Base-by-base conservation (phyloP, 53 echinoderm and acorn worm species). In the Echinometra lucunter region DNA sequence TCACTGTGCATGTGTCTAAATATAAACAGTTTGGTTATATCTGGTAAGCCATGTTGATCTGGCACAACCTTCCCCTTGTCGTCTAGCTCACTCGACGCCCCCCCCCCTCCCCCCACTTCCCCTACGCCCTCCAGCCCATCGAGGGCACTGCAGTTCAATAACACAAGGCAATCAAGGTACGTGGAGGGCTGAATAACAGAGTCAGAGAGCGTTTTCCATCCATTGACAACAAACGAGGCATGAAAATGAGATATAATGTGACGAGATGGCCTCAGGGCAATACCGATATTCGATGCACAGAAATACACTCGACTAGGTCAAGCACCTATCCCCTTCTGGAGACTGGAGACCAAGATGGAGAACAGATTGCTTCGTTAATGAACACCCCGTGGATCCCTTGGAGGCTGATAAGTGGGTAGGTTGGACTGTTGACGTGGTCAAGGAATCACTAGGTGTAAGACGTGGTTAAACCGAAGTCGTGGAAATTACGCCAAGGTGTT, bases 241-340 rank as follows among this genome's bases (percentile, higher is more conserved):
- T 45, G 66, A 94, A 85, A 82, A 83, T 60, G 85, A 63, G 82
- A 58, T 57, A 94, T 94, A 82, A 58, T 60, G 94, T 94, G 85
- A 83, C 94, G 11, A 45, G 85, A 94, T 18, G 58, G 38, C 94
- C 45, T 11, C 63, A 37, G 57, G 94, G 94, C 94, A 83, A 60
- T 27, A 15, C 83, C 94, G 94, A 83, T 94, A 94, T 94, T 82
- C 44, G 94, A 82, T 94, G 94, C 94, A 83, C 30, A 66, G 82
- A 58, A n/a, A 82, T n/a, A 42, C 94, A 83, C 94, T 94, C 66
- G 60, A 58, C 38, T 13, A 40, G 94, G 94, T 94, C 94, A 94
- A 94, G 94, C 28, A 94, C 85, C 85, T 82, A 89, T 89, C 58
- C 2, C 0, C 6, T 89, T 23, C 58, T 10, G 1, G 58, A 38